Evolutionary conservation across 1,140 invertebrate genomes (phyloP).

Genomic region (Sinonovacula constricta): DNA sequence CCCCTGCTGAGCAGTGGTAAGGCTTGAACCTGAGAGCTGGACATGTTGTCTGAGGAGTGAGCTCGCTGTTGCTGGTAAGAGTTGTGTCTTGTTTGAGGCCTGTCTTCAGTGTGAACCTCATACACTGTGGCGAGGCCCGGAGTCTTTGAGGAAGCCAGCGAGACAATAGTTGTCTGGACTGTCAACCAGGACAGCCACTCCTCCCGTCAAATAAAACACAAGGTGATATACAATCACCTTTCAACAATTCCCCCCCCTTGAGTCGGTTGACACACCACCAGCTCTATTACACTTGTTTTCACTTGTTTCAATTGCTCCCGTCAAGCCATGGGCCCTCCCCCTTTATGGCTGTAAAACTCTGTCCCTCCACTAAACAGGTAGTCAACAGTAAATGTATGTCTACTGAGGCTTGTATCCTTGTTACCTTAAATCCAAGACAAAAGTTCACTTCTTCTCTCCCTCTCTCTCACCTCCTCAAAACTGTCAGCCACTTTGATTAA

Average conservation of each 20-base stretch:
- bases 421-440: too few relatives aligned
- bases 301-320: not conserved
- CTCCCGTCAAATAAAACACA: not conserved
- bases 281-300: not conserved
- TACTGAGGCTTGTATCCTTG: too few relatives aligned
- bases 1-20: constrained; percentile 40
- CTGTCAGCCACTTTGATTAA: too few relatives aligned
- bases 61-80: not conserved
- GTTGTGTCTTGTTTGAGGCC: not conserved
- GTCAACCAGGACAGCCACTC: not conserved
- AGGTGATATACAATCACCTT: not conserved
- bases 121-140: constrained; percentile 40
- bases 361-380: too few relatives aligned
- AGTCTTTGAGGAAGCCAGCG: constrained; percentile 43
- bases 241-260: not conserved
- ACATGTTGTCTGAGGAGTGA: constrained; percentile 26
- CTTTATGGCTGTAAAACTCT: not conserved
- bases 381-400: too few relatives aligned
- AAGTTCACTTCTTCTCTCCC: too few relatives aligned
- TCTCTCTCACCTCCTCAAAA: too few relatives aligned
- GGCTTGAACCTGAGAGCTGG: constrained; percentile 18
- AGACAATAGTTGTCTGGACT: not conserved
- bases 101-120: not conserved
- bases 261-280: not conserved
- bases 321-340: not conserved